phyloP scores from a whole-genome alignment of 1,140 invertebrate species.

The Neelides sp. region DNA sequence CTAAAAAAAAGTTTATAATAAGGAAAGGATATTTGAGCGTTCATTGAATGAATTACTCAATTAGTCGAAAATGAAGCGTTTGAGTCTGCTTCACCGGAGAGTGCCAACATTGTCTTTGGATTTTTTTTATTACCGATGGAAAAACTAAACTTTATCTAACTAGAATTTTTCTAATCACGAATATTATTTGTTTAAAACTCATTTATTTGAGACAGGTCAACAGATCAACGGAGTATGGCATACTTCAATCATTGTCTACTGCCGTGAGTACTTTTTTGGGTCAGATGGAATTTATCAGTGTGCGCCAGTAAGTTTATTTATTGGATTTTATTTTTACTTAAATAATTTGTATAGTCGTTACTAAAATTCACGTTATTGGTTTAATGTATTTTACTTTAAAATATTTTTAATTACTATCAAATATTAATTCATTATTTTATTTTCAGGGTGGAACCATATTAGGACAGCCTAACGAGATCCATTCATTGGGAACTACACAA shows the following conservation, averaged over 20 bases:
- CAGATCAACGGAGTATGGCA: slow-evolving; percentile 78
- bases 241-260: slow-evolving; percentile 69
- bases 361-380: slow-evolving; percentile 4
- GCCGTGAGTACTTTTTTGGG: slow-evolving; percentile 76
- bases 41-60: not conserved
- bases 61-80: not conserved
- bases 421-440: too few relatives aligned
- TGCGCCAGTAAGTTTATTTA: slow-evolving; percentile 63
- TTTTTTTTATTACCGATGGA: not conserved
- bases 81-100: not conserved
- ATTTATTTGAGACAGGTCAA: slow-evolving; percentile 47
- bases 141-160: not conserved
- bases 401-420: too few relatives aligned
- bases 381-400: too few relatives aligned
- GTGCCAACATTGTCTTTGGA: too few relatives aligned
- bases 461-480: slow-evolving; percentile 54
- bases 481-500: slow-evolving; percentile 63
- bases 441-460: slow-evolving; percentile 65
- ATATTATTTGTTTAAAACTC: slow-evolving; percentile 16
- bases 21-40: not conserved
- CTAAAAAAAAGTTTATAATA: not conserved
- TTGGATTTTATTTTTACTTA: not conserved
- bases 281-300: slow-evolving; percentile 60
- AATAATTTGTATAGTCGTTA: slow-evolving; percentile 1
- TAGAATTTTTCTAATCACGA: not conserved